phyloP scores from a whole-genome alignment of 2,888 invertebrate genomes.

The Cosmorhoe ocellata region DNA sequence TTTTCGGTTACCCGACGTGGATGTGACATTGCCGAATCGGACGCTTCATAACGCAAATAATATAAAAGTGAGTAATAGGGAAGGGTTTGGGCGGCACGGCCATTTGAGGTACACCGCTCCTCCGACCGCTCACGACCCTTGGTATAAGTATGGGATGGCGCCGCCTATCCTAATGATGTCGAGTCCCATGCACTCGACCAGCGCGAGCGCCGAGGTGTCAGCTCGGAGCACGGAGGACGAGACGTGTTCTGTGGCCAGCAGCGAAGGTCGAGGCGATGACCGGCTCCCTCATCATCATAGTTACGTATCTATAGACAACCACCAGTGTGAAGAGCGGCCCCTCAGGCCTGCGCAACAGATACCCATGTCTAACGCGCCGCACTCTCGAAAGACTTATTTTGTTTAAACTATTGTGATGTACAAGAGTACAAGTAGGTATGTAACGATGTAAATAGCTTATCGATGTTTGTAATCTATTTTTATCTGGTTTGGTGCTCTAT shows the following conservation, averaged over 20 bases:
- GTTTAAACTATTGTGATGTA: constrained; percentile 56
- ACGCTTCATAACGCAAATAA: constrained; percentile 79
- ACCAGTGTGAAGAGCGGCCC: constrained; percentile 76
- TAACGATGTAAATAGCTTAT: constrained; percentile 44
- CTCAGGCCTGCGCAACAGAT: constrained; percentile 76
- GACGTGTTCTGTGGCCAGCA: constrained; percentile 82
- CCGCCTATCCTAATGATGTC: constrained; percentile 82
- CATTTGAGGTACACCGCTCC: constrained; percentile 79
- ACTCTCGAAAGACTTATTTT: constrained; percentile 79
- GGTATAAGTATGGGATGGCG: constrained; percentile 79
- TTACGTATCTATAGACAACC: constrained; percentile 81
- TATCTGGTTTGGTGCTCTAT: constrained; percentile 31
- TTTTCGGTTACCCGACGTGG: constrained; percentile 91
- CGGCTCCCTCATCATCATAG: constrained; percentile 81
- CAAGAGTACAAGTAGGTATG: too few relatives aligned
- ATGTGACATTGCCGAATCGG: constrained; percentile 81
- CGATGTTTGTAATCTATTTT: constrained; percentile 22
- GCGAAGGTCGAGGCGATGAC: constrained; percentile 80
- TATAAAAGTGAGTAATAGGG: constrained; percentile 73
- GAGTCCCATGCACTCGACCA: constrained; percentile 84
- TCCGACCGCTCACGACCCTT: constrained; percentile 78
- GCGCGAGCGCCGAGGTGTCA: constrained; percentile 83
- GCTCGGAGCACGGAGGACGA: constrained; percentile 84
- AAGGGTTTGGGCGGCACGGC: constrained; percentile 75
- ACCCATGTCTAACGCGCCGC: constrained; percentile 73